phyloP scores from a whole-genome alignment of 2,888 invertebrate species.

The Choristoneura rosaceana region DNA sequence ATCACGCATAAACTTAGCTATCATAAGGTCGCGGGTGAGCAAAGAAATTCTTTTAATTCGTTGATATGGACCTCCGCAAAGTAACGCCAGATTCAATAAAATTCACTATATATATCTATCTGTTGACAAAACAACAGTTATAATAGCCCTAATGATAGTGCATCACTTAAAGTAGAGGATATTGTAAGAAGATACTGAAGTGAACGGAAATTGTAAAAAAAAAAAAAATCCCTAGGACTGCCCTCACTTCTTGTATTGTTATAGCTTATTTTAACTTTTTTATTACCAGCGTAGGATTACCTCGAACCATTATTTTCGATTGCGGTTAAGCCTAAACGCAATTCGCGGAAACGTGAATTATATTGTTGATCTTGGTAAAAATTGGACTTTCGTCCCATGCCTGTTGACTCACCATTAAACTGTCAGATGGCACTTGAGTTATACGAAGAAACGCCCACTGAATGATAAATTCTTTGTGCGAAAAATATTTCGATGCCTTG shows the following conservation, averaged over 20 bases:
- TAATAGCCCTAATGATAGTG: too few relatives aligned
- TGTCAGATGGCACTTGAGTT: slow-evolving; percentile 17
- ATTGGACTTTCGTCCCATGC: background rate
- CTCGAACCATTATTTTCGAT: background rate
- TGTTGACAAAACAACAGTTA: too few relatives aligned
- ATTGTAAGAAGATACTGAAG: background rate
- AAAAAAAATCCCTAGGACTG: background rate
- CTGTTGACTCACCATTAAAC: slow-evolving; percentile 12
- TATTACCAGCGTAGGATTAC: background rate
- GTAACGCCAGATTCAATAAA: too few relatives aligned
- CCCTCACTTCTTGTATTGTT: background rate
- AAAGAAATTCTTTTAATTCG: too few relatives aligned
- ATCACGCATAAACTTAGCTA: too few relatives aligned
- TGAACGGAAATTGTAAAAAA: background rate
- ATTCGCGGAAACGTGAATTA: background rate
- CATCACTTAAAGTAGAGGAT: too few relatives aligned
- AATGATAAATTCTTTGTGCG: background rate
- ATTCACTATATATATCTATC: too few relatives aligned
- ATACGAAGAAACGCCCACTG: slow-evolving; percentile 5
- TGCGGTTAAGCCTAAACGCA: background rate
- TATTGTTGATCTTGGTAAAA: background rate
- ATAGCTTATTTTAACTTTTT: background rate
- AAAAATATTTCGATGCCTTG: background rate
- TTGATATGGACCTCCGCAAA: too few relatives aligned
- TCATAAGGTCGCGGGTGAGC: too few relatives aligned